Conservation (phyloP, 2,113 vertebrate species). For the Naja naja region DNA sequence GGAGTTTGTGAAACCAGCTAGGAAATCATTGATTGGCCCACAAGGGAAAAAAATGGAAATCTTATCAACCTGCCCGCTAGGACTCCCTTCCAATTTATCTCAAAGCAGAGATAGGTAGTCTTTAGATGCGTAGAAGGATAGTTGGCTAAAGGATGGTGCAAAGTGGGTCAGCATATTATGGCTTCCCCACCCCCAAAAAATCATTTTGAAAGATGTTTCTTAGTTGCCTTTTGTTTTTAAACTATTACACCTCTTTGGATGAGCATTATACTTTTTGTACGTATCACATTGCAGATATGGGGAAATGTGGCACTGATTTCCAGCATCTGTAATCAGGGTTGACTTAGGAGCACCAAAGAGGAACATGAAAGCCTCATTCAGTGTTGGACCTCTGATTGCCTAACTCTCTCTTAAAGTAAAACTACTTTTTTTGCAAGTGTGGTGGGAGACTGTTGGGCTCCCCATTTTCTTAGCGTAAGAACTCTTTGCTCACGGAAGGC, state of each 20-base stretch:
- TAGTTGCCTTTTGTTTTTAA: background rate
- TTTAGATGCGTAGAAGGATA: background rate
- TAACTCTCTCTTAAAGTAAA: background rate
- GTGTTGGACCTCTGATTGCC: background rate
- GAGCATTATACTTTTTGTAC: background rate
- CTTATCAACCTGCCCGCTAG: background rate
- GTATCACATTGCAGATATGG: background rate
- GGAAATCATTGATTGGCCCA: background rate
- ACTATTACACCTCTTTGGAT: background rate
- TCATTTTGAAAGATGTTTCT: background rate
- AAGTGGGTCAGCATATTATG: background rate
- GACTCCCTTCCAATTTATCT: background rate
- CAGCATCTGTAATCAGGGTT: background rate
- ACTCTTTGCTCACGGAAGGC: background rate
- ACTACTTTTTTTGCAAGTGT: background rate
- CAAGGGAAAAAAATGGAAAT: background rate
- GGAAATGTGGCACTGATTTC: background rate
- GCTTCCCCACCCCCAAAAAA: accelerated
- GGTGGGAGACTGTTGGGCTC: background rate
- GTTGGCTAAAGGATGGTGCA: background rate
- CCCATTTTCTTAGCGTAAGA: background rate
- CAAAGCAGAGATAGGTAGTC: background rate
- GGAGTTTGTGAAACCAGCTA: background rate
- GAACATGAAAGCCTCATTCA: background rate
- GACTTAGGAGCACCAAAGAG: background rate